Evolutionary conservation across 2,113 vertebrate species (phyloP), one percentile per base, ranked within the genome.

Genomic region (Cyanistes caeruleus): DNA sequence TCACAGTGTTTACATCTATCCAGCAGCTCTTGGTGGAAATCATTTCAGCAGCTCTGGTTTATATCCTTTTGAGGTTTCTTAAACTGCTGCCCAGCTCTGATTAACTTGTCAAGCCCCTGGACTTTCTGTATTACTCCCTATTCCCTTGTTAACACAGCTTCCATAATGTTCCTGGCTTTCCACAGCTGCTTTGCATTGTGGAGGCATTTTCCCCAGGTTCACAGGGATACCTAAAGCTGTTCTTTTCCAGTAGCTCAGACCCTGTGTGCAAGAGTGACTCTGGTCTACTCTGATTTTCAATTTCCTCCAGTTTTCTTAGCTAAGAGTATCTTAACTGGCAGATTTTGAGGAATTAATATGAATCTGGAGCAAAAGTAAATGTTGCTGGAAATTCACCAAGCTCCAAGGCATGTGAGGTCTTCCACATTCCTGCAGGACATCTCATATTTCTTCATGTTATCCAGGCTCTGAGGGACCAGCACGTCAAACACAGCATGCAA

Each of bases 121-220:
- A 49, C 59, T 89, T 90, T 70, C 78, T 77, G 14, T 56, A 58
- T 80, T 52, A 56, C n/a, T 90, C 85, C 52, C 64, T 24, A 53
- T 81, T 64, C 76, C 83, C 73, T 81, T 70, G 51, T 93, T 93
- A 92, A 90, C 31, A 17, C 35, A 72, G n/a, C 37, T 62, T 70
- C 41, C 49, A 72, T 22, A 35, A 55, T 37, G 48, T 11, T 44
- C 39, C 72, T 84, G 35, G 35, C 48, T 87, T 81, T 87, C 30
- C 85, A 68, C 77, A 93, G 90, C 72, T 96, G 65, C 70, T 95
- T 85, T 93, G 83, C 79, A 13, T 72, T 68, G 64, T 75, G 67
- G 35, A 74, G 55, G 44, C 30, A 11, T 88, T 96, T 85, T 78
- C 87, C 43, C 70, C 23, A 43, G 62, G 52, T 73, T 95, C 73